Conservation (phyloP, 92 coral and sea anemone species). For the Ricordea florida region DNA sequence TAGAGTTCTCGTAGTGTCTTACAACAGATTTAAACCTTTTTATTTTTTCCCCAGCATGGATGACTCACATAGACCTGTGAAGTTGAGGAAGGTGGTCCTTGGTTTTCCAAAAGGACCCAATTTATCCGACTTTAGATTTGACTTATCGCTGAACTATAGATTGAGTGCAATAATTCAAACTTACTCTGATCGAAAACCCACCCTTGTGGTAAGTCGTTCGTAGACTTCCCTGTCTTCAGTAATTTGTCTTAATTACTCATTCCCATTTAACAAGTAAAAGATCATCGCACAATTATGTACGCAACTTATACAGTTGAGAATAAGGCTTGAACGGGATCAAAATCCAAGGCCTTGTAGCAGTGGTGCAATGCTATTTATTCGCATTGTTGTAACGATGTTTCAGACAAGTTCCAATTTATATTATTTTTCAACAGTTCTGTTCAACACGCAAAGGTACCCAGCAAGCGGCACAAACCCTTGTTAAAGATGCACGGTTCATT, state of each 20-base stretch:
- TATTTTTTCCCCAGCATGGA: slow-evolving; percentile 89
- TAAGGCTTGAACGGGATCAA: too few relatives aligned
- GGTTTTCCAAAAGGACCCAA: slow-evolving; percentile 81
- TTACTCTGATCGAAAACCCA: slow-evolving; percentile 91
- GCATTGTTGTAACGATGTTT: not conserved
- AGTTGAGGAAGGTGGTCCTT: slow-evolving; percentile 89
- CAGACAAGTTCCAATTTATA: not conserved
- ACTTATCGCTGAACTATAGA: slow-evolving; percentile 90
- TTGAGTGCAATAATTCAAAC: slow-evolving; percentile 89
- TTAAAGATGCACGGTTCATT: slow-evolving; percentile 88
- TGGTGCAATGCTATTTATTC: too few relatives aligned
- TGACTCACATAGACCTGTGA: slow-evolving; percentile 96
- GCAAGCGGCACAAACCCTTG: slow-evolving; percentile 89
- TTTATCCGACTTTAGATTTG: slow-evolving; percentile 87
- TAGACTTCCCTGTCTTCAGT: not conserved
- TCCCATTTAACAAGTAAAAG: too few relatives aligned
- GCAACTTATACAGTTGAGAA: not conserved
- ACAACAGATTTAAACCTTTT: too few relatives aligned
- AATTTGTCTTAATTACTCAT: too few relatives aligned
- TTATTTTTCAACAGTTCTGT: slow-evolving; percentile 65
- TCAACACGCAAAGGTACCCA: slow-evolving; percentile 94
- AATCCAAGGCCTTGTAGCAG: too few relatives aligned
- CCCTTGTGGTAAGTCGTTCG: slow-evolving; percentile 91
- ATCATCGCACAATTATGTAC: too few relatives aligned
- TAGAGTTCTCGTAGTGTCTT: too few relatives aligned